These are phyloP conservation scores for Rhynchonema sp. DNA, from an alignment of 2,888 invertebrate species.

Conservation along the genomic window DNA sequence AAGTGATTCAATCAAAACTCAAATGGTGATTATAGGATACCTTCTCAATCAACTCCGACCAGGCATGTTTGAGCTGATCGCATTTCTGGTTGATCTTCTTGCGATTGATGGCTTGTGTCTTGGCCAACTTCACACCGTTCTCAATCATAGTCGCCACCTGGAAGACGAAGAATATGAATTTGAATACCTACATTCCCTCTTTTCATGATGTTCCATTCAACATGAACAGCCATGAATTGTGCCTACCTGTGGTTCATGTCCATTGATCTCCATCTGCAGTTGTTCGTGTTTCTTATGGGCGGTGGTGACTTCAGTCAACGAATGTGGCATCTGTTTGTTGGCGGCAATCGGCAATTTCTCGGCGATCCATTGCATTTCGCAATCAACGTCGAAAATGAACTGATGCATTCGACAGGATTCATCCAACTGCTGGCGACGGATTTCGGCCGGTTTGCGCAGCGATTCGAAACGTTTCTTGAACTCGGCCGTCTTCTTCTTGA, in stretches of 20 bases:
- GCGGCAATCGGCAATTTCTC: slow-evolving; percentile 64
- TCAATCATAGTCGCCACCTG: too few species aligned
- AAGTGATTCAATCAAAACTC: too few species aligned
- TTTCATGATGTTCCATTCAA: too few species aligned
- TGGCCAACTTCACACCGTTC: too few species aligned
- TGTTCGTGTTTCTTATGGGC: slow-evolving; percentile 74
- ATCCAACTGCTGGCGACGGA: slow-evolving; percentile 54
- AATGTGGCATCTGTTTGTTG: slow-evolving; percentile 50
- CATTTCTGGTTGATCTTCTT: slow-evolving; percentile 58
- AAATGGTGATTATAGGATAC: too few species aligned
- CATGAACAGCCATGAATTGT: too few species aligned
- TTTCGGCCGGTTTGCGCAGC: slow-evolving; percentile 50
- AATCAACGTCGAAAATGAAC: slow-evolving; percentile 73
- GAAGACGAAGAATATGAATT: too few species aligned
- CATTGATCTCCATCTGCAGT: too few species aligned
- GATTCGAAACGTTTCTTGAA: slow-evolving; percentile 38
- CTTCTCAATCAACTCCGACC: too few species aligned
- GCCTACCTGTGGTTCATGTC: too few species aligned
- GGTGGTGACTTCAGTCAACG: slow-evolving; percentile 74
- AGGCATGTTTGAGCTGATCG: slow-evolving; percentile 38
- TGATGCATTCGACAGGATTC: slow-evolving; percentile 77
- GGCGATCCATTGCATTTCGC: slow-evolving; percentile 81
- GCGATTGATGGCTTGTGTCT: slow-evolving; percentile 12
- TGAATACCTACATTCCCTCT: too few species aligned
- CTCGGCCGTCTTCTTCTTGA: slow-evolving; percentile 36